phyloP scores from a whole-genome alignment of 2,113 vertebrate genomes.

The Carollia perspicillata region DNA sequence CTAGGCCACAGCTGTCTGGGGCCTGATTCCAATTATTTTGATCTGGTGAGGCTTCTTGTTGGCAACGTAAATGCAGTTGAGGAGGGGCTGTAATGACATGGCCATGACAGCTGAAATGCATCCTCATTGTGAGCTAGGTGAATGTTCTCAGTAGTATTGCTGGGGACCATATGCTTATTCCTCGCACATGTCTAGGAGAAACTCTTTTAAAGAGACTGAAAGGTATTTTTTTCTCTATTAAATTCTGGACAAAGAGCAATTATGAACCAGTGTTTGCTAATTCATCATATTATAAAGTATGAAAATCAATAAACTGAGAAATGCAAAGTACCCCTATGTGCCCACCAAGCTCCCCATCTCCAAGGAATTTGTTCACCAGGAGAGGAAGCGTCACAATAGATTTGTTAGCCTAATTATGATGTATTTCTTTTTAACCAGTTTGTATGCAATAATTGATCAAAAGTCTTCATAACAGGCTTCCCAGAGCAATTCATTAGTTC shows the following conservation, averaged over 20 bases:
- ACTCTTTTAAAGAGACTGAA: slow-evolving; percentile 19
- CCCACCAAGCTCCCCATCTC: not conserved
- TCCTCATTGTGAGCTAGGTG: slow-evolving; percentile 52
- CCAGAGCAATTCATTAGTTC: slow-evolving; percentile 67
- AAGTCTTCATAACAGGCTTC: slow-evolving; percentile 63
- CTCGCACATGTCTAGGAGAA: not conserved
- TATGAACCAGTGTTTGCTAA: slow-evolving; percentile 27
- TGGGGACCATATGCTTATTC: slow-evolving; percentile 29
- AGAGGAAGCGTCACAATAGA: not conserved
- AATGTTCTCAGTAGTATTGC: not conserved
- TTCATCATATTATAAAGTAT: not conserved
- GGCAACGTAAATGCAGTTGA: slow-evolving; percentile 11
- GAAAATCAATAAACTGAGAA: slow-evolving; percentile 30
- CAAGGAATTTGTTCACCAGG: slow-evolving; percentile 36
- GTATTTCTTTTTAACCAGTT: slow-evolving; percentile 59
- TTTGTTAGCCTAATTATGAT: slow-evolving; percentile 63
- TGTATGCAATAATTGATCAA: slow-evolving; percentile 49
- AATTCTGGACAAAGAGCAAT: slow-evolving; percentile 36
- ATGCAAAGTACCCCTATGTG: not conserved
- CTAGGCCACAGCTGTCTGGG: slow-evolving; percentile 61
- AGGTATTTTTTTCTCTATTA: not conserved
- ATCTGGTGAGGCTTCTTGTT: slow-evolving; percentile 60
- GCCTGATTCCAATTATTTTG: slow-evolving; percentile 47
- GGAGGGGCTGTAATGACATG: not conserved
- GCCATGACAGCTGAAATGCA: slow-evolving; percentile 14